Percentiles rank a stretch among this genome's conserved stretches.
Conservation (phyloP, 64 coral and sea anemone genomes). For the Pocillopora verrucosa region DNA sequence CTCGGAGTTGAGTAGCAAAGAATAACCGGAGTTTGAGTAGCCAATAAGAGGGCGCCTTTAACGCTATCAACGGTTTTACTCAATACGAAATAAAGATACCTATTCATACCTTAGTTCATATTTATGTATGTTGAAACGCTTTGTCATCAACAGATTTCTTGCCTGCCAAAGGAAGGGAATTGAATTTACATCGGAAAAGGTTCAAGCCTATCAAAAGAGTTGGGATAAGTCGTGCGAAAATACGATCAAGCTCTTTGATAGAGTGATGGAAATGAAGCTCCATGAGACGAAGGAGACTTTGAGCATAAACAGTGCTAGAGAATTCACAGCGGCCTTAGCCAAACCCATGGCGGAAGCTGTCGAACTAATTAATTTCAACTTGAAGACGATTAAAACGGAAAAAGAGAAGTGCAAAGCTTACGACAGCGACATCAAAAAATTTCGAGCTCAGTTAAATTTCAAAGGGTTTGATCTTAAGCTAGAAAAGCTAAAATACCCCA, state of each 20-base stretch:
- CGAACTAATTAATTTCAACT: conserved; percentile 19
- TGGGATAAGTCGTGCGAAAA: conserved; percentile 5
- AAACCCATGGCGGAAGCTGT: conserved; percentile 41
- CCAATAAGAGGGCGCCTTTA: too few relatives aligned
- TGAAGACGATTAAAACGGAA: neutral
- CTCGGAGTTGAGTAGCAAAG: too few relatives aligned
- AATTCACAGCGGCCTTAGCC: conserved; percentile 11
- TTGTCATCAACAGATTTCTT: conserved; percentile 10
- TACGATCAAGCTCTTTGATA: conserved; percentile 6
- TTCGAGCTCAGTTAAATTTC: conserved; percentile 3
- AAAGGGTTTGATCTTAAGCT: conserved; percentile 3
- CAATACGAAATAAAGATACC: too few relatives aligned
- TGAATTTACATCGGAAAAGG: neutral
- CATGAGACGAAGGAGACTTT: conserved; percentile 19
- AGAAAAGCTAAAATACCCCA: neutral
- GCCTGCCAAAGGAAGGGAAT: conserved; percentile 9
- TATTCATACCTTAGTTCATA: neutral
- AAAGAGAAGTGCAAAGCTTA: neutral
- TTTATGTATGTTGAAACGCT: too few relatives aligned
- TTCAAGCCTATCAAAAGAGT: conserved; percentile 4
- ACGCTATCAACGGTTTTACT: too few relatives aligned
- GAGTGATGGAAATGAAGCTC: neutral
- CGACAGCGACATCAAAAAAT: neutral
- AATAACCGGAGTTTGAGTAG: too few relatives aligned
- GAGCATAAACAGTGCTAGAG: conserved; percentile 28